Base-by-base conservation (phyloP, 2,113 vertebrate genomes). In the Lynx canadensis region DNA sequence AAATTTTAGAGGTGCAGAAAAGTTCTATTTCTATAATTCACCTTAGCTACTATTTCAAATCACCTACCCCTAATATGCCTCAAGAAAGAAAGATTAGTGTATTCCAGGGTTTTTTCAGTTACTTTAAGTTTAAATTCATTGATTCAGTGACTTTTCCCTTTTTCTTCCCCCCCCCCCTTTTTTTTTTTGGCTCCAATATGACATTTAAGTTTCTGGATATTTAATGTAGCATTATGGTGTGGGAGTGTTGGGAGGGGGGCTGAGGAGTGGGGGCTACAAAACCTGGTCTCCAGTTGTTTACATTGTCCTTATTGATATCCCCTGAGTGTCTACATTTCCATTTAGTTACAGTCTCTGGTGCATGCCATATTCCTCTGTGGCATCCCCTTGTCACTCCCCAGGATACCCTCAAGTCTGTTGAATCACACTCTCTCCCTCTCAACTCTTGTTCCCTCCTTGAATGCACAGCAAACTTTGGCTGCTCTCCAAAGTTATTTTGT, bases 21-120 rank as follows among this genome's bases (percentile, higher is more conserved):
- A 38, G 2, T 84, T 90, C 6, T 73, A n/a, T 89, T 85, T 92
- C 11, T 9, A 66, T 65, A 91, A 38, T 2, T 71, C 21, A 83
- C 33, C 3, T 94, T 90, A 92, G 23, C 7, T 90, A 48, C 33
- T 89, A 18, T 82, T 87, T 95, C 82, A 82, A 78, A 2, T 73
- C 8, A 9, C 19, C 5, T 1, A 45, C 29, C 13, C 38, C 21
- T 87, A 41, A 21, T 88, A 4, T 71, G 48, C 21, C 7, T 4
- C 0, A 60, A 76, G 41, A 76, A 92, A 87, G 16, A 68, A 71
- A 89, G 29, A 82, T 41, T 76, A 55, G 7, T 60, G n/a, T 92
- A 63, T 82, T 91, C 7, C 52, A 41, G 31, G 9, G 71, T 94
- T 87, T 87, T 84, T 41, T 48, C 8, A 78, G 16, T 23, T 52